Percentiles rank a stretch among this genome's conserved stretches.
Conservation (phyloP, 2,797 vertebrate species). For the Myotis myotis region DNA sequence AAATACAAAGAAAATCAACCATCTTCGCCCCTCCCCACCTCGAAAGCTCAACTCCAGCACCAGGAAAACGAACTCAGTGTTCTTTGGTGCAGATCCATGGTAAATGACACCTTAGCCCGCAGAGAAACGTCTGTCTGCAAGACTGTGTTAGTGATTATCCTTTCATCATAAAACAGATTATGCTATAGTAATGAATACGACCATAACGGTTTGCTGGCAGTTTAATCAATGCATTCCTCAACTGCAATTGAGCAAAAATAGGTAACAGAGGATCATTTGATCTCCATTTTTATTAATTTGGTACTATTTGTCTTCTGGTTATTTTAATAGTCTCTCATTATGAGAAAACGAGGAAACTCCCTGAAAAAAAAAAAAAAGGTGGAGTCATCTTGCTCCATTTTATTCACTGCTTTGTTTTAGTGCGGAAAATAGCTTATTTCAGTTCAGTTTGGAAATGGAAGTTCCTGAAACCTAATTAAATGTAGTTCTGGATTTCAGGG, state of each 20-base stretch:
- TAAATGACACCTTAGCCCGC: conserved; percentile 36
- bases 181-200: conserved; percentile 11
- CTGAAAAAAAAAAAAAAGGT: not conserved
- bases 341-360: conserved; percentile 59
- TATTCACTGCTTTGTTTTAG: not conserved
- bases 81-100: not conserved
- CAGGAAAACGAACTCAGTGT: not conserved
- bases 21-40: not conserved
- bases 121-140: conserved; percentile 48
- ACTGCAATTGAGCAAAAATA: conserved; percentile 68
- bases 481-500: not conserved
- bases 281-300: conserved; percentile 74
- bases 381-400: not conserved
- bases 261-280: conserved; percentile 69
- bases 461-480: not conserved
- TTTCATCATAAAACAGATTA: conserved; percentile 67
- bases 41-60: not conserved
- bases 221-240: conserved; percentile 70
- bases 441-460: not conserved
- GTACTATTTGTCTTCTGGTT: conserved; percentile 71
- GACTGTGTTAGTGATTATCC: conserved; percentile 51
- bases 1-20: not conserved
- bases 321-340: conserved; percentile 76
- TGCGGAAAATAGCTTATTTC: not conserved
- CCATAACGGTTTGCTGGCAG: conserved; percentile 57